Evolutionary conservation across 2,113 vertebrate species (phyloP).

Genomic region (Rana temporaria): DNA sequence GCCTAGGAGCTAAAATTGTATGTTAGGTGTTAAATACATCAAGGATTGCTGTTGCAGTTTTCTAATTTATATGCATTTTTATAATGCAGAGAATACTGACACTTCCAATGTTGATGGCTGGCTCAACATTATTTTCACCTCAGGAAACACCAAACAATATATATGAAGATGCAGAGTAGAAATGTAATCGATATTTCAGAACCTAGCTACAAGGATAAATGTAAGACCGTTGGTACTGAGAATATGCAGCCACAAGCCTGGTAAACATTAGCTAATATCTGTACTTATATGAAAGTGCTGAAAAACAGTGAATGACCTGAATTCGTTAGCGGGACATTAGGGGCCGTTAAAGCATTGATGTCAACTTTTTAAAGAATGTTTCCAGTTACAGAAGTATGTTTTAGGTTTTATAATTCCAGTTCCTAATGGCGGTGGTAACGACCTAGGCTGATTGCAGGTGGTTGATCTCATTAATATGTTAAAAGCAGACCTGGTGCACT

Average conservation of each 20-base stretch:
- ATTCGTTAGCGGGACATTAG: not conserved
- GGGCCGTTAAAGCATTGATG: too few species aligned
- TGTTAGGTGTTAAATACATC: slow-evolving; percentile 5
- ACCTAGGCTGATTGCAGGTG: too few species aligned
- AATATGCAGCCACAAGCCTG: not conserved
- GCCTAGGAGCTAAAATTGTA: not conserved
- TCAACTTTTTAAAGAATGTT: too few species aligned
- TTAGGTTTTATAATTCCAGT: too few species aligned
- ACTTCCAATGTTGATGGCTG: not conserved
- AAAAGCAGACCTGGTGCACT: too few species aligned
- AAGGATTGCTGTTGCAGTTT: not conserved
- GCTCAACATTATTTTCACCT: not conserved
- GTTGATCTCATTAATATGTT: too few species aligned
- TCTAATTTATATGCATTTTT: not conserved
- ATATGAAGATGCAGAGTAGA: not conserved
- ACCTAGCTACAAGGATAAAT: not conserved
- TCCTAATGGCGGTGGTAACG: too few species aligned
- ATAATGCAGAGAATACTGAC: not conserved
- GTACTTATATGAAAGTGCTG: not conserved
- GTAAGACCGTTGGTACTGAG: not conserved
- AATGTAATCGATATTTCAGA: not conserved
- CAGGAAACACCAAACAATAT: not conserved
- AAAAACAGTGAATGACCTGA: not conserved
- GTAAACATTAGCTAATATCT: not conserved
- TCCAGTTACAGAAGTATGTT: too few species aligned